Base-by-base conservation (phyloP, 1,140 invertebrate species). In the Lepidostoma basale region DNA sequence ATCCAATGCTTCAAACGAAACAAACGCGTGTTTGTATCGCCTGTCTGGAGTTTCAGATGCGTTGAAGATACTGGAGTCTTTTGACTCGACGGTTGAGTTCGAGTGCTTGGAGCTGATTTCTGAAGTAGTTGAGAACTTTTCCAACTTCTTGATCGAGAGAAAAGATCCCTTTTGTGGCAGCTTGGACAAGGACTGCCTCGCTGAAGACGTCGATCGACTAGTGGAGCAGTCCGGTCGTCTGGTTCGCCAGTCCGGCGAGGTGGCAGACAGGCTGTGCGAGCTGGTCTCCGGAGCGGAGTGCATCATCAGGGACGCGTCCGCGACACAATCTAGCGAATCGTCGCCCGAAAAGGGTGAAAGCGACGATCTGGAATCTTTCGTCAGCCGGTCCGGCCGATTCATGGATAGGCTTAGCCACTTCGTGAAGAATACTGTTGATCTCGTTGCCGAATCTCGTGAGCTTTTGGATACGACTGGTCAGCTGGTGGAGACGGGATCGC, bases 1-100 rank as follows among this genome's bases (percentile, higher is more conserved):
- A 36, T 2, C 14, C 33, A 36, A n/a, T 6, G 5, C 33, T 6
- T 2, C 33, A 5, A 36, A 36, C 1, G 33, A 36, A 36, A n/a
- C n/a, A n/a, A 36, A n/a, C 14, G 14, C 33, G 14, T 36, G 10
- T 36, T 36, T n/a, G n/a, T n/a, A n/a, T n/a, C n/a, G 23, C n/a
- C 18, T 59, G 6, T 40, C 54, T 5, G 36, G 36, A 3, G 30
- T 59, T 3, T 59, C 54, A 0, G 54, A 59, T 12, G 54, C 33
- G 1, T 59, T 59, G 12, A 36, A 25, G 14, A 59, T 59, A 6
- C 40, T 59, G 10, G 54, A 59, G 12, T 39, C 54, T 23, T 59
- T 59, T 14, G 49, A 66, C 28, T 56, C 63, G 3, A 66, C 63
- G 0, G 47, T 30, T 10, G 63, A 66, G 42, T 66, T 66, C 28